A percentile compares a stretch with the other conserved stretches of the same genome.
Evolutionary conservation across 2,888 invertebrate species (phyloP).

Genomic region (Netelia inedita): DNA sequence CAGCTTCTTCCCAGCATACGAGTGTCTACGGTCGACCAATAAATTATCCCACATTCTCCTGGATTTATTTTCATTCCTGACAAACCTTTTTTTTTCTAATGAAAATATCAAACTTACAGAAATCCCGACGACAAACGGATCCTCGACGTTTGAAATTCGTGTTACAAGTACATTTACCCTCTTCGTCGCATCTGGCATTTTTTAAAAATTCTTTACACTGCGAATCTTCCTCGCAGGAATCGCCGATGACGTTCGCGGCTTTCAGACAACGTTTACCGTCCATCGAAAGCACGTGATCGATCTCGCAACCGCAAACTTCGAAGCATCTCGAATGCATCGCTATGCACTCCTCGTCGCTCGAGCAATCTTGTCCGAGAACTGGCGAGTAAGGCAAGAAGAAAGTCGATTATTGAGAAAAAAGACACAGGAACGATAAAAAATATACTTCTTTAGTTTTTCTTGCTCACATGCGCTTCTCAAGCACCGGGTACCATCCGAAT

Average conservation of each 20-base stretch:
- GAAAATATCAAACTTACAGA: conserved; percentile 73
- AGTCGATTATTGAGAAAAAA: conserved; percentile 1
- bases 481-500: conserved; percentile 79
- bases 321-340: conserved; percentile 80
- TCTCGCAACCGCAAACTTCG: conserved; percentile 80
- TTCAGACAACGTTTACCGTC: conserved; percentile 80
- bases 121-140: conserved; percentile 74
- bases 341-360: conserved; percentile 82
- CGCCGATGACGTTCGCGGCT: conserved; percentile 79
- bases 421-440: conserved; percentile 4
- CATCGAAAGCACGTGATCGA: conserved; percentile 79
- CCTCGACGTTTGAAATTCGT: conserved; percentile 77
- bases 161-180: conserved; percentile 77
- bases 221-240: conserved; percentile 79
- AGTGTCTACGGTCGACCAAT: conserved; percentile 51
- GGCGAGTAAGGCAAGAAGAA: background rate
- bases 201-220: conserved; percentile 80
- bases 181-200: conserved; percentile 73
- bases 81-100: background rate
- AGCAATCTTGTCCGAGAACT: conserved; percentile 80
- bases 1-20: conserved; percentile 73
- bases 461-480: conserved; percentile 79
- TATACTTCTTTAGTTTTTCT: background rate
- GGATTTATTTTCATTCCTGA: background rate
- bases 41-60: background rate